Evolutionary conservation across 2,797 vertebrate species (phyloP), one percentile per base, ranked within the genome.

Genomic region (Catostomus latipinnis): DNA sequence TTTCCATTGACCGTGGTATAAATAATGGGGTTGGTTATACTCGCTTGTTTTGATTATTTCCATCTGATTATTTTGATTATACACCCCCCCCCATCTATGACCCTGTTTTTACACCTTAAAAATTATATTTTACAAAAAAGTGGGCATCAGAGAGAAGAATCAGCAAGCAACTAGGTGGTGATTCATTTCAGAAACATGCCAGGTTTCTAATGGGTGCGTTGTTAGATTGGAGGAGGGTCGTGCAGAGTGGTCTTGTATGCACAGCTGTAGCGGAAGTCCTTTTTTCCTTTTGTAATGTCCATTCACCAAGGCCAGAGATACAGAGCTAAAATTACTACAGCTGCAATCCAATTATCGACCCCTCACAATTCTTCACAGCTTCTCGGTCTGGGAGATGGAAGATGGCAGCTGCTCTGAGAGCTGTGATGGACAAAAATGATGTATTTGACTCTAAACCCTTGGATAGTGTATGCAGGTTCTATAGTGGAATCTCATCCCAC

Each of bases 181-280:
- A 90, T 87, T 88, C 82, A 78, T 81, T 82, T 74, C n/a, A 71
- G 62, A 72, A 73, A 80, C 84, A 82, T 88, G 85, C 80, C 46
- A 73, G 22, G 78, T 83, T 84, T 74, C 78, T 78, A 81, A 78
- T 77, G 74, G 78, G 82, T 62, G 56, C 85, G 82, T 84, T 88
- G 90, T 90, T 90, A 86, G 90, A 90, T 90, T 90, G 88, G 84
- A 82, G 85, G 78, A 81, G 89, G 81, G 88, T 91, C 89, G 84
- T 88, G 89, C 83, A 53, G 88, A 67, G 89, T 70, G 76, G 89
- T 86, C 84, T 84, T 93, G 92, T 94, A 80, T 94, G 90, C 91
- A 93, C 93, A 94, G 93, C 93, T 94, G 93, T 89, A 80, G 88
- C 84, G 88, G 84, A 87, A 61, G 8, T 85, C 70, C 75, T 85